Evolutionary conservation across 2,888 invertebrate genomes (phyloP).

Genomic region (Argyresthia albistria): DNA sequence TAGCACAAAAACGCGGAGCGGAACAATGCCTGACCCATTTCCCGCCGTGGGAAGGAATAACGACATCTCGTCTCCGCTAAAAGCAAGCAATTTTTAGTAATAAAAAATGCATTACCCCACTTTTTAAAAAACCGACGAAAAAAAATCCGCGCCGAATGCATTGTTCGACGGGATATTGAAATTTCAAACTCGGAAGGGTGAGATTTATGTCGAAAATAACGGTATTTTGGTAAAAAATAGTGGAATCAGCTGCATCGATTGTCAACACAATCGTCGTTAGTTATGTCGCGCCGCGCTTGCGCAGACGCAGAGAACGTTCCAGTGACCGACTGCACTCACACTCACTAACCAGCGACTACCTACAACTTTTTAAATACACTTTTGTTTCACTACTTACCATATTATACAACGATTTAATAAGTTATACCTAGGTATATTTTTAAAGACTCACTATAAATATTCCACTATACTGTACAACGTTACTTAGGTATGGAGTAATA

Average conservation of each 20-base stretch:
- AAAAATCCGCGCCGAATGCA: constrained; percentile 50
- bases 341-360: neutral
- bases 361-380: no score
- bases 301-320: neutral
- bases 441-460: no score
- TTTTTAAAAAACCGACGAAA: constrained; percentile 48
- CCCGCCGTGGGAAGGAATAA: constrained; percentile 72
- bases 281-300: neutral
- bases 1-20: constrained; percentile 58
- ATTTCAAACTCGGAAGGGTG: constrained; percentile 63
- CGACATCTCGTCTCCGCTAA: constrained; percentile 43
- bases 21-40: constrained; percentile 69
- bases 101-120: constrained; percentile 72
- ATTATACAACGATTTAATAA: no score
- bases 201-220: constrained; percentile 67
- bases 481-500: no score
- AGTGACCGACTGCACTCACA: neutral
- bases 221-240: constrained; percentile 63
- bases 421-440: no score
- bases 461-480: no score
- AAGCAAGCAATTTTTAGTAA: constrained; percentile 39
- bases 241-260: constrained; percentile 46
- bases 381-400: no score
- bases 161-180: constrained; percentile 58
- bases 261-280: no score